A percentile compares a stretch with the other conserved stretches of the same genome.
Evolutionary conservation across 2,113 vertebrate species (phyloP).

Genomic region (Lates calcarifer): DNA sequence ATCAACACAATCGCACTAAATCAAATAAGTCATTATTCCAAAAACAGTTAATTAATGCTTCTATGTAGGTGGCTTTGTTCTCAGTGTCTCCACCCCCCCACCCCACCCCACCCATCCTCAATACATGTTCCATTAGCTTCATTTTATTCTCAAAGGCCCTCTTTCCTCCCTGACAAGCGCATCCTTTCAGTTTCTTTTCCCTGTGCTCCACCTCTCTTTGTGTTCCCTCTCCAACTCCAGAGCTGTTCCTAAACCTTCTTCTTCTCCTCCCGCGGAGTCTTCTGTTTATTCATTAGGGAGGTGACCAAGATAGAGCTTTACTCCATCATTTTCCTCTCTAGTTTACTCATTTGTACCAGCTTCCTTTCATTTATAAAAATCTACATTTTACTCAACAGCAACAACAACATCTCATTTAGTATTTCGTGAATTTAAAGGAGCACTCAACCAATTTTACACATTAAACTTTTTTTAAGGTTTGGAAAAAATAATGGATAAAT

Average conservation of each 20-base stretch:
- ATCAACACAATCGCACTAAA: slow-evolving; percentile 34
- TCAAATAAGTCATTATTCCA: slow-evolving; percentile 20
- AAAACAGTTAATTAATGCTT: slow-evolving; percentile 21
- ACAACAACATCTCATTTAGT: not conserved
- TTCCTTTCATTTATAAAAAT: slow-evolving; percentile 3
- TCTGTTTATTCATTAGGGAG: slow-evolving; percentile 41
- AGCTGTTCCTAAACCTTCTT: slow-evolving; percentile 45
- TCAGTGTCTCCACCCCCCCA: too few relatives aligned
- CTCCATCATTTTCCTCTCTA: not conserved
- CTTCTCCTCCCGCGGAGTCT: slow-evolving; percentile 16
- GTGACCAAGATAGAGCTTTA: slow-evolving; percentile 36
- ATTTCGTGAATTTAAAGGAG: not conserved
- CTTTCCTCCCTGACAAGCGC: slow-evolving; percentile 29
- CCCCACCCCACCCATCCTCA: not conserved
- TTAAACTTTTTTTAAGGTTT: not conserved
- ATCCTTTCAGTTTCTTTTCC: slow-evolving; percentile 28
- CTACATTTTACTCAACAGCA: not conserved
- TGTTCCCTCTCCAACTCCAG: slow-evolving; percentile 42
- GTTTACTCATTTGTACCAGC: slow-evolving; percentile 18
- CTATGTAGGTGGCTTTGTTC: slow-evolving; percentile 5
- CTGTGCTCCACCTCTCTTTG: slow-evolving; percentile 35
- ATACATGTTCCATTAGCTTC: slow-evolving; percentile 27
- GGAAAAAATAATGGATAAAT: not conserved
- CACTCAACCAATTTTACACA: not conserved
- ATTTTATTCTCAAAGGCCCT: slow-evolving; percentile 15